Conservation (phyloP, 2,888 invertebrate genomes). For the Charanyca ferruginea region DNA sequence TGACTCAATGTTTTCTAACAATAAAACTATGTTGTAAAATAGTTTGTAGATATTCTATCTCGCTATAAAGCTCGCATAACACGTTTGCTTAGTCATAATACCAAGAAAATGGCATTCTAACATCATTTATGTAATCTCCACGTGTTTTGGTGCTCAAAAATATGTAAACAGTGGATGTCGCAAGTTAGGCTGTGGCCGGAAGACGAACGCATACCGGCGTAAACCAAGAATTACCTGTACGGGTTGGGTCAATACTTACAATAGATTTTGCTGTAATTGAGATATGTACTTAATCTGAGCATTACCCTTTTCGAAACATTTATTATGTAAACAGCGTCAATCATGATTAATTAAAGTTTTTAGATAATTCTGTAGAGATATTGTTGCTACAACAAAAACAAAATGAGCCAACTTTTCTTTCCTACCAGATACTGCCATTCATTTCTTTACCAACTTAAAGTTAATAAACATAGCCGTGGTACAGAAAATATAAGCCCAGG, state of each 20-base stretch:
- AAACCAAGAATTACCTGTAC: constrained; percentile 67
- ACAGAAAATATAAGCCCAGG: constrained; percentile 31
- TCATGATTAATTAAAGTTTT: not conserved
- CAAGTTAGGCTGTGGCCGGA: constrained; percentile 73
- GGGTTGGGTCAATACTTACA: constrained; percentile 4
- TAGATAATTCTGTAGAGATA: not conserved
- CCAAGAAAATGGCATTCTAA: constrained; percentile 64
- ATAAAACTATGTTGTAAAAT: constrained; percentile 50
- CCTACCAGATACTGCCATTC: not conserved
- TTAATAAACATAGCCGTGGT: not conserved
- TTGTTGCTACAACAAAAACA: not conserved
- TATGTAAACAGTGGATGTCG: constrained; percentile 66
- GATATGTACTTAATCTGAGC: not conserved
- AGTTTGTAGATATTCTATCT: constrained; percentile 49
- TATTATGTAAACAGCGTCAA: too few species aligned
- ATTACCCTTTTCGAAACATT: too few species aligned
- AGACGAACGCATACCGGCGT: constrained; percentile 74
- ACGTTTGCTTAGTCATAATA: constrained; percentile 66
- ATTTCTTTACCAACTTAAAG: not conserved
- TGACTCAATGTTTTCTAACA: constrained; percentile 57
- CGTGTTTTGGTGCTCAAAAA: constrained; percentile 61
- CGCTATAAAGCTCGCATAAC: constrained; percentile 53
- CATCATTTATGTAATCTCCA: constrained; percentile 66
- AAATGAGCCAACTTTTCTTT: not conserved
- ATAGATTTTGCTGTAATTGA: constrained; percentile 14